Evolutionary conservation across 2,113 vertebrate species (phyloP), one percentile per base, ranked within the genome.

Genomic region (Petrocephalus microphthalmus): DNA sequence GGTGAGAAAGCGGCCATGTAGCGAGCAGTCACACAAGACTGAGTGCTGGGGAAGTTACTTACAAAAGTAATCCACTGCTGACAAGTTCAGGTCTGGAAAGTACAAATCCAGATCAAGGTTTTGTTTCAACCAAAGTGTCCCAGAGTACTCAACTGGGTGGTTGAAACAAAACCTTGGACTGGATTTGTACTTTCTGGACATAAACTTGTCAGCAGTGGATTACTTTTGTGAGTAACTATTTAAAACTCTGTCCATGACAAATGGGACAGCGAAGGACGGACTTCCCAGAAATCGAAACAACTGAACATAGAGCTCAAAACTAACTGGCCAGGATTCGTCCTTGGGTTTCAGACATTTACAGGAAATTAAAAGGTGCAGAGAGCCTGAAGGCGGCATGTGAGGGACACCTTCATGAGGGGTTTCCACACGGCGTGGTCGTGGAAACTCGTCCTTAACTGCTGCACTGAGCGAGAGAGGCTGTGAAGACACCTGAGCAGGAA

Each of bases 391-490:
- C 17, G 8, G 51, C 51, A 22, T 0, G 8, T 5, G 51, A 10
- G 20, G 86, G 93, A 91, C 90, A 99, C 98, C 97, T 99, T 99
- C 98, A 99, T 99, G 91, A 99, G 95, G 60, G 98, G 98, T 90
- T 99, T 99, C 98, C 98, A 99, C 87, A 99, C 98, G 0, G 98
- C 97, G 17, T 99, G 98, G 93, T 99, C 98, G 83, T 99, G 98
- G 94, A 99, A 99, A 94, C 98, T 99, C 81, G 98, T 99, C 92
- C 98, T 96, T 90, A 99, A 96, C 93, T 99, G 98, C 94, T 99
- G 98, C 92, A 99, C 98, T 33, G 98, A 99, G 90, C 98, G 97
- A 25, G 98, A 99, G 86, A 99, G 97, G 96, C 98, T 99, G 95
- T 99, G 98, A 94, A 99, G 97, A 97, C 98, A 99, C 92, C 98